Evolutionary conservation across 2,113 vertebrate species (phyloP).

Genomic region (Corythaeola cristata): DNA sequence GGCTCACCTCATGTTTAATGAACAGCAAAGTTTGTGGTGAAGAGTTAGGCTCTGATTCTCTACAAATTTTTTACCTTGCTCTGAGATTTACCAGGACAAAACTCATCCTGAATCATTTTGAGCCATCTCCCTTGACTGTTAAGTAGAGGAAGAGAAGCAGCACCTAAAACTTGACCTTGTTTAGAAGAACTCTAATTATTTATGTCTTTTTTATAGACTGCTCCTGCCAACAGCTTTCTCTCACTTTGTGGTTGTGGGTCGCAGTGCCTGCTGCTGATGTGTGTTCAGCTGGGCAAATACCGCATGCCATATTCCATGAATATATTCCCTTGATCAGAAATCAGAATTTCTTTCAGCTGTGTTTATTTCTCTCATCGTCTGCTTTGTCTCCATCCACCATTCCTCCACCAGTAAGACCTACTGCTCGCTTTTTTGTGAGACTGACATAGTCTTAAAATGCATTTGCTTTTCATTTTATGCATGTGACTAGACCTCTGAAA

Average conservation of each 20-base stretch:
- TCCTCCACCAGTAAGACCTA: not conserved
- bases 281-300: slow-evolving; percentile 52
- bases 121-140: not conserved
- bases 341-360: not conserved
- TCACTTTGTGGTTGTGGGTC: not conserved
- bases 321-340: slow-evolving; percentile 1
- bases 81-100: not conserved
- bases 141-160: not conserved
- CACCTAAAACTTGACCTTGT: slow-evolving; percentile 13
- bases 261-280: not conserved
- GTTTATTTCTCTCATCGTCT: not conserved
- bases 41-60: not conserved
- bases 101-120: not conserved
- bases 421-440: not conserved
- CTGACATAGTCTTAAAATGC: not conserved
- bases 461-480: not conserved
- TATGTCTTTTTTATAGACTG: slow-evolving; percentile 4
- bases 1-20: not conserved
- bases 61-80: not conserved
- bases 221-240: not conserved
- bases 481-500: not conserved
- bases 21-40: not conserved
- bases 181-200: slow-evolving; percentile 40
- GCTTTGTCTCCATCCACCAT: not conserved
- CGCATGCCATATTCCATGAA: not conserved